phyloP scores from a whole-genome alignment of 2,797 vertebrate species.

The Gila robusta region DNA sequence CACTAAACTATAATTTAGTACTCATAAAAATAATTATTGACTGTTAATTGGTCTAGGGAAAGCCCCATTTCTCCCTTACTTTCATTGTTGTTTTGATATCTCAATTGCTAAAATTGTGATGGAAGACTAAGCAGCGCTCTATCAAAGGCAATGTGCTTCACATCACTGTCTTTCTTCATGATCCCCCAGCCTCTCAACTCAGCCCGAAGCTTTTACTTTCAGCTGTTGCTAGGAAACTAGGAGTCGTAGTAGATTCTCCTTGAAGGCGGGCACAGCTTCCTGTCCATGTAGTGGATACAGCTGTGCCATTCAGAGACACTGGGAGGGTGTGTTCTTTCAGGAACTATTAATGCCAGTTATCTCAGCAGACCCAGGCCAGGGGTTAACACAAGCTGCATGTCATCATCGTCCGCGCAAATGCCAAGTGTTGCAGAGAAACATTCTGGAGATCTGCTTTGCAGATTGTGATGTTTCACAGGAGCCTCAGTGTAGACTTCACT shows the following conservation, averaged over 20 bases:
- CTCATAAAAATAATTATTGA: neutral
- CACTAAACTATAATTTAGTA: neutral
- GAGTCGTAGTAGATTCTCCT: conserved; percentile 42
- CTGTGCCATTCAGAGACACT: conserved; percentile 29
- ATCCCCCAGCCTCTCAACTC: conserved; percentile 45
- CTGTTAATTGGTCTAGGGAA: neutral
- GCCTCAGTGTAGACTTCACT: neutral
- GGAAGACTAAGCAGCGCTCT: neutral
- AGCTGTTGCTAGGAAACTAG: conserved; percentile 65
- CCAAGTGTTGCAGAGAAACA: neutral
- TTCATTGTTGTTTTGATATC: neutral
- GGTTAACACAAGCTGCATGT: conserved; percentile 18
- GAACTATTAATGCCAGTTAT: conserved; percentile 23
- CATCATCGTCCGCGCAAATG: neutral
- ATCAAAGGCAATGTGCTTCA: conserved; percentile 43
- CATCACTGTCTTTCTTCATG: conserved; percentile 63
- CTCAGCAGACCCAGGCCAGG: conserved; percentile 7
- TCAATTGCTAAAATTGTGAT: conserved; percentile 15
- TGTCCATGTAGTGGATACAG: conserved; percentile 25
- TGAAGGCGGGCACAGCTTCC: conserved; percentile 30
- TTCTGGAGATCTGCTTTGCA: neutral
- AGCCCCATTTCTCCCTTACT: neutral
- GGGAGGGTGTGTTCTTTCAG: conserved; percentile 3
- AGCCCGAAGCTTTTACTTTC: conserved; percentile 41
- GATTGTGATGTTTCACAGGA: neutral